Evolutionary conservation across 2,888 invertebrate species (phyloP).

Genomic region (Cheilosia vulpina): DNA sequence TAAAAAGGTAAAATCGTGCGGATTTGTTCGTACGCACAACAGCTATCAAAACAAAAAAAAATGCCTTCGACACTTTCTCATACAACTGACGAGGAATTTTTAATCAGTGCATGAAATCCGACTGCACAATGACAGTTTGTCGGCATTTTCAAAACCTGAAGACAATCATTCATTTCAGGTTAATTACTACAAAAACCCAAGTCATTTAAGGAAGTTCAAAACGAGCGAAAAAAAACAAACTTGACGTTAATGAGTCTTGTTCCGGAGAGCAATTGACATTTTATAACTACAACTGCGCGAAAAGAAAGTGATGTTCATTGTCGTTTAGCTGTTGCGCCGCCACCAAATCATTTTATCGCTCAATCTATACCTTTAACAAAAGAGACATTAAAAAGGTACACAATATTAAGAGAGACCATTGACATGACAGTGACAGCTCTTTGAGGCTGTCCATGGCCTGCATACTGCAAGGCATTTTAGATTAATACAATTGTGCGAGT

Average conservation of each 20-base stretch:
- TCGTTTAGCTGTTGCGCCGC: background rate
- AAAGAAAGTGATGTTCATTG: constrained; percentile 44
- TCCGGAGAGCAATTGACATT: constrained; percentile 39
- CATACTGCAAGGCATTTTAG: background rate
- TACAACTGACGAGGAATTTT: constrained; percentile 33
- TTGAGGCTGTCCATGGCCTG: background rate
- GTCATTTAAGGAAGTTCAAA: constrained; percentile 32
- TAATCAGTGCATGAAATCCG: constrained; percentile 55
- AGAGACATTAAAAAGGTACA: constrained; percentile 1
- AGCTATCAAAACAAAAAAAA: constrained; percentile 4
- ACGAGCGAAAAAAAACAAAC: background rate
- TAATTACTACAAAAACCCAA: constrained; percentile 33
- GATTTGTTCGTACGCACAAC: background rate
- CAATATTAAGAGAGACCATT: constrained; percentile 3
- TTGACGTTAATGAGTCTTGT: constrained; percentile 15
- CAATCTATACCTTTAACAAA: constrained; percentile 28
- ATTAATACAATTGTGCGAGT: background rate
- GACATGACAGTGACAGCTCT: constrained; percentile 18
- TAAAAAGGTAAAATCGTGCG: background rate
- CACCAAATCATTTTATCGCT: constrained; percentile 22
- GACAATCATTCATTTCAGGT: constrained; percentile 28
- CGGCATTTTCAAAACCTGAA: constrained; percentile 3
- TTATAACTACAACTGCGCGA: constrained; percentile 15
- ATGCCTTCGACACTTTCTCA: constrained; percentile 45
- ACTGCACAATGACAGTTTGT: constrained; percentile 24